Base-by-base conservation (phyloP, 2,888 invertebrate genomes). In the Drosophila fungiperda region DNA sequence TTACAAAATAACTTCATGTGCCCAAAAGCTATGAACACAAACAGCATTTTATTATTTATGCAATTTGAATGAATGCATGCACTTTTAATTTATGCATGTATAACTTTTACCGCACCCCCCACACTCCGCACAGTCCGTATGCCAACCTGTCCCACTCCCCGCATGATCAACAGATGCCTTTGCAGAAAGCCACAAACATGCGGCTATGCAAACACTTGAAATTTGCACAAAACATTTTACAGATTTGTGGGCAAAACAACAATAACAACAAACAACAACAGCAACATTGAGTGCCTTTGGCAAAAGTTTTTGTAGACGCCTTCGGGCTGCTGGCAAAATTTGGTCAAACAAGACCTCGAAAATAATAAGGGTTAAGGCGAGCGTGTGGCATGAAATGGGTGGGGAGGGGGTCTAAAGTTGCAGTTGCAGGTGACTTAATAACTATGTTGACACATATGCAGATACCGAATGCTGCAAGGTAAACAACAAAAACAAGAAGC, bases 181-280 rank as follows among this genome's bases (percentile, higher is more conserved):
- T 63, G 45, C 42, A n/a, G 40, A 53, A 57, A 45, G 66, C 77
- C 78, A 49, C 78, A 78, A 77, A 62, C 68, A 82, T 80, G 80
- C 54, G 80, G 80, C 71, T 55, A 59, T 72, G 80, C 72, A 82
- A 82, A 67, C 80, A 82, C 83, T 82, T 79, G 71, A 75, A 82
- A 80, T 76, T 72, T 76, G 76, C 66, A 80, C 66, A 82, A 82
- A 80, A 80, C 77, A 83, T 77, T 80, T 83, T 76, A 73, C 81
- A 80, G 83, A 80, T 80, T 83, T 83, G 77, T 73, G 80, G 77
- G 50, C 58, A 68, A n/a, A 66, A 55, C 74, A 73, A 73, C 52
- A 59, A 57, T 54, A 75, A 57, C 38, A 55, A 50, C 50, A 63
- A 57, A 40, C 32, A 62, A 32, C 49, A 40, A 36, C 9, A 70